Percentiles rank a stretch among this genome's conserved stretches.
Evolutionary conservation across 2,888 invertebrate genomes (phyloP).

Genomic region (Chrysodeixis includens): DNA sequence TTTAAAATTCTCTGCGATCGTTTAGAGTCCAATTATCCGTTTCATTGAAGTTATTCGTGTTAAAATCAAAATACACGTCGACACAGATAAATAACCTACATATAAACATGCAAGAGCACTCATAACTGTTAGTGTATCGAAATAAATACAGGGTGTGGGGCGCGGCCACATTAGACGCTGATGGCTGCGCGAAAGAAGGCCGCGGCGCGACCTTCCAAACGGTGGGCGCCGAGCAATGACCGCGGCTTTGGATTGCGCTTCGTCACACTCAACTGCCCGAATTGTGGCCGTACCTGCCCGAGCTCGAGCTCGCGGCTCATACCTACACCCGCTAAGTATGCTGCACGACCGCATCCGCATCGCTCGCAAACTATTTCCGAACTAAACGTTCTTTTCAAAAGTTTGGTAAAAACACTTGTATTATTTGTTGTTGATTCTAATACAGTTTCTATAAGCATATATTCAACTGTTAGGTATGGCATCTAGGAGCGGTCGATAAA

Average conservation of each 20-base stretch:
- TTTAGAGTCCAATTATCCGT: conserved; percentile 75
- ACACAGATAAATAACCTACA: conserved; percentile 86
- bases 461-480: background rate
- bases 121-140: conserved; percentile 84
- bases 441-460: background rate
- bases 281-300: conserved; percentile 60
- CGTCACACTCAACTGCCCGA: conserved; percentile 69
- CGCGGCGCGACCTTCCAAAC: conserved; percentile 87
- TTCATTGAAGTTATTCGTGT: conserved; percentile 75
- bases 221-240: conserved; percentile 84
- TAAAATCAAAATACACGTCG: conserved; percentile 77
- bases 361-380: conserved; percentile 58
- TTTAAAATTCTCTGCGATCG: conserved; percentile 67
- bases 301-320: conserved; percentile 56
- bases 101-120: conserved; percentile 84
- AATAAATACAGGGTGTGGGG: conserved; percentile 84
- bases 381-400: conserved; percentile 17
- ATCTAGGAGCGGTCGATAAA: background rate
- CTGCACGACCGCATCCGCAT: conserved; percentile 67
- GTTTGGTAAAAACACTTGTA: conserved; percentile 11
- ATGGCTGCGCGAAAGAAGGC: conserved; percentile 85
- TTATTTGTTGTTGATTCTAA: background rate
- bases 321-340: conserved; percentile 57
- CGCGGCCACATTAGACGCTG: conserved; percentile 74
- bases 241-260: conserved; percentile 68